phyloP scores from a whole-genome alignment of 2,113 vertebrate species.

The Microcebus murinus region DNA sequence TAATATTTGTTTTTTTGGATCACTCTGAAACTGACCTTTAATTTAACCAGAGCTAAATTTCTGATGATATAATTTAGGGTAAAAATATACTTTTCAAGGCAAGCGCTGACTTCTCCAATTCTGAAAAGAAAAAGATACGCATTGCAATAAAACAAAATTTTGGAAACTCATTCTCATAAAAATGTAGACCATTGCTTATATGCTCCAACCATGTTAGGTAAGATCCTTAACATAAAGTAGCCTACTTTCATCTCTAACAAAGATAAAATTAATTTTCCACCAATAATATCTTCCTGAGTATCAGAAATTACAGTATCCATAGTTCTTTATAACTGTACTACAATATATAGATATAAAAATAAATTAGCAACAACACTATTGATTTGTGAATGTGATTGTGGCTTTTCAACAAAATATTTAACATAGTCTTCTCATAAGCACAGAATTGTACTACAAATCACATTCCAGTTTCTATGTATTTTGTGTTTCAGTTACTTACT shows the following conservation, averaged over 20 bases:
- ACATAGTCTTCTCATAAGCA: neutral
- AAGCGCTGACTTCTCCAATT: neutral
- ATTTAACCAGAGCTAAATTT: constrained; percentile 51
- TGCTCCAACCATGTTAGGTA: neutral
- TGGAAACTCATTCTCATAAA: constrained; percentile 33
- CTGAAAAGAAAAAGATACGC: neutral
- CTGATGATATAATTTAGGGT: constrained; percentile 26
- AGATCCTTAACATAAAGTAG: constrained; percentile 26
- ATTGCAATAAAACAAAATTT: constrained; percentile 33
- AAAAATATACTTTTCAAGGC: constrained; percentile 32
- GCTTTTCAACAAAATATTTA: constrained; percentile 24
- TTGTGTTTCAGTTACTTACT: neutral
- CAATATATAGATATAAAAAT: constrained; percentile 15
- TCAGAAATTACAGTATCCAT: constrained; percentile 28
- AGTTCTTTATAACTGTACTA: neutral
- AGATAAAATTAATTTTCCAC: constrained; percentile 25
- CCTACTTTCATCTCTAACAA: constrained; percentile 30
- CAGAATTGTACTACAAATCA: neutral
- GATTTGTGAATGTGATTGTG: neutral
- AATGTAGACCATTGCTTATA: constrained; percentile 4
- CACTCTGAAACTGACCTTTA: constrained; percentile 2
- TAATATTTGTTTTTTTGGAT: constrained; percentile 1
- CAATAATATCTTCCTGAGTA: constrained; percentile 62
- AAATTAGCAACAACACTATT: constrained; percentile 10
- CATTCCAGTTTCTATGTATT: neutral